Evolutionary conservation across 2,113 vertebrate genomes (phyloP).

Genomic region (Tyto alba): DNA sequence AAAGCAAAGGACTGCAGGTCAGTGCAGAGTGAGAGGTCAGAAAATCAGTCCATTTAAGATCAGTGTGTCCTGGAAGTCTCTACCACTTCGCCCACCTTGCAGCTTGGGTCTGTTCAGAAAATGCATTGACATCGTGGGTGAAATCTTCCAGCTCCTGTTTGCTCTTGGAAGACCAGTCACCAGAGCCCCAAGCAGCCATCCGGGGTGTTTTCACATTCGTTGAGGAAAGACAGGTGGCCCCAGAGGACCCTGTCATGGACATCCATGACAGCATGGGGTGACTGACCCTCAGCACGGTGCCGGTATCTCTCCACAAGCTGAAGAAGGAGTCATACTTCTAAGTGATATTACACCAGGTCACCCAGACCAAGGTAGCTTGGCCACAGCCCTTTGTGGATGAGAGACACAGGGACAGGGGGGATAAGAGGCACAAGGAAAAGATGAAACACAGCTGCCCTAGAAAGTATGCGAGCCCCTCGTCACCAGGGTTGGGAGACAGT

Average conservation of each 20-base stretch:
- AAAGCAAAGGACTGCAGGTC: neutral
- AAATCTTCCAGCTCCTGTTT: neutral
- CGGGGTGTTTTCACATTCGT: fast-evolving
- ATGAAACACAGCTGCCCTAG: neutral
- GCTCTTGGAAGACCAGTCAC: neutral
- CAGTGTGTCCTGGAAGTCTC: neutral
- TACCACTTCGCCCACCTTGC: neutral
- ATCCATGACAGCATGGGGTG: neutral
- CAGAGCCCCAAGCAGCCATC: neutral
- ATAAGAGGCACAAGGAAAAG: neutral
- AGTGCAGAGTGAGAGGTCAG: neutral
- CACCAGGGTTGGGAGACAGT: fast-evolving
- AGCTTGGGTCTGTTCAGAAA: neutral
- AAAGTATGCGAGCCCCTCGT: neutral
- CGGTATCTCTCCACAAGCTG: fast-evolving
- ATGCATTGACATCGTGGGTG: no score
- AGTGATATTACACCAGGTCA: neutral
- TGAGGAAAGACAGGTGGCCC: neutral
- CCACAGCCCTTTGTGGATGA: neutral
- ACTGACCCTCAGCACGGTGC: fast-evolving
- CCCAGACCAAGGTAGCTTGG: neutral
- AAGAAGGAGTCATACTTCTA: fast-evolving
- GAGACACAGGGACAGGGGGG: neutral
- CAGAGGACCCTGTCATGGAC: neutral
- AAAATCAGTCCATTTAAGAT: neutral